Evolutionary conservation across 2,113 vertebrate species (phyloP).

Genomic region (Chlorodrepanis virens): DNA sequence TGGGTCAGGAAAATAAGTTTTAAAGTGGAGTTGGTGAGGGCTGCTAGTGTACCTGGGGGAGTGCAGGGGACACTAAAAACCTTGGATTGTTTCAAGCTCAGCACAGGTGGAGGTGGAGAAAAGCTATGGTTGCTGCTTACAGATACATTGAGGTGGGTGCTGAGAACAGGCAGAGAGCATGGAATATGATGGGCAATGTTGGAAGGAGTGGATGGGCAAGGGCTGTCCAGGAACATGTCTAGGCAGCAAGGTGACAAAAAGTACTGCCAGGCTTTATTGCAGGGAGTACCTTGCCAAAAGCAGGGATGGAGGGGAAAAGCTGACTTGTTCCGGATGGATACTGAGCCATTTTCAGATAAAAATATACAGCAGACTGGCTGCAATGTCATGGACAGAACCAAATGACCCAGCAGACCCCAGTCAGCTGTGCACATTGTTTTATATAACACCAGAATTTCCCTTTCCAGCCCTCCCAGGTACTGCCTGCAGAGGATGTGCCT

Average conservation of each 20-base stretch:
- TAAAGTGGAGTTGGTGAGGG: background rate
- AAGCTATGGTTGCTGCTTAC: background rate
- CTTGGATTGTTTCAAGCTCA: background rate
- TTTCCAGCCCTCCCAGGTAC: constrained; percentile 66
- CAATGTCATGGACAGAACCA: background rate
- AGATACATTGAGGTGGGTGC: background rate
- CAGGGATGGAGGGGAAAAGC: background rate
- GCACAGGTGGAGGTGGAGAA: background rate
- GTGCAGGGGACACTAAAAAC: background rate
- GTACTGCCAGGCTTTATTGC: background rate
- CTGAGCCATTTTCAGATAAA: background rate
- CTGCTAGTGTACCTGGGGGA: background rate
- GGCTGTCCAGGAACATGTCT: background rate
- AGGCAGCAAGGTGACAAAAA: background rate
- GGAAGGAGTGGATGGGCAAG: background rate
- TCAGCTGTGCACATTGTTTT: background rate
- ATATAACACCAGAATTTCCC: background rate
- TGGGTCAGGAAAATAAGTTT: background rate
- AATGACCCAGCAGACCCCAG: background rate
- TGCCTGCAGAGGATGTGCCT: constrained; percentile 58
- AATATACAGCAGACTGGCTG: background rate
- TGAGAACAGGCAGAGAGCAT: background rate
- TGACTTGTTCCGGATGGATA: background rate
- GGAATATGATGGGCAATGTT: background rate
- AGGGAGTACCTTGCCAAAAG: background rate